phyloP scores from a whole-genome alignment of 2,797 vertebrate species.

The Falco naumanni region DNA sequence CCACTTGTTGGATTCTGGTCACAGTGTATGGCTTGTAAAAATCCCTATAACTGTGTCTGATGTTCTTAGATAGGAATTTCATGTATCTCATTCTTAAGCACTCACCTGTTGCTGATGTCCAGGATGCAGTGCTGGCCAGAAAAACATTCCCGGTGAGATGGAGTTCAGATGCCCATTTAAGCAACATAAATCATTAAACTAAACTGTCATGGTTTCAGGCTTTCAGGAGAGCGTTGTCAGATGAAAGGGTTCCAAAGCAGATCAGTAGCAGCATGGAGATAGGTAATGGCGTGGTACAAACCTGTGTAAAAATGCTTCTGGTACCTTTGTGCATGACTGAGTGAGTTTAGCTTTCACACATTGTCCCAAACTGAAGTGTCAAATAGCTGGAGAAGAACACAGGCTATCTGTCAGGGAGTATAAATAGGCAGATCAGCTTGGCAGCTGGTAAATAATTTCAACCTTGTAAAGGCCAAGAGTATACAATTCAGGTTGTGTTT shows the following conservation, averaged over 20 bases:
- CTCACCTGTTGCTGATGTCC: not conserved
- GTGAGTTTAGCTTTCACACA: not conserved
- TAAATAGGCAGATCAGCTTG: not conserved
- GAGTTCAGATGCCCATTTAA: not conserved
- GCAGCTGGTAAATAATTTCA: not conserved
- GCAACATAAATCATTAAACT: not conserved
- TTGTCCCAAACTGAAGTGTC: not conserved
- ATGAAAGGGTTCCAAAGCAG: not conserved
- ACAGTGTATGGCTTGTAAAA: not conserved
- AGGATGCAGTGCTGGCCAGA: not conserved
- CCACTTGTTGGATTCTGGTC: not conserved
- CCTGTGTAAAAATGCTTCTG: not conserved
- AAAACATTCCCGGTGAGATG: not conserved
- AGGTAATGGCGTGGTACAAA: not conserved
- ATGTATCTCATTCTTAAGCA: accelerated
- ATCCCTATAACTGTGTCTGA: not conserved
- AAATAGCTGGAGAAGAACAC: not conserved
- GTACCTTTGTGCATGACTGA: not conserved
- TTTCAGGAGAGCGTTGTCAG: not conserved
- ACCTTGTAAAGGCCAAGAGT: not conserved
- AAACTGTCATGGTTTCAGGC: not conserved
- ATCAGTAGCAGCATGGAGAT: not conserved
- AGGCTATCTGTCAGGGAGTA: not conserved
- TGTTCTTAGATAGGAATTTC: not conserved
- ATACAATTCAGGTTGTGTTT: not conserved